phyloP scores from a whole-genome alignment of 2,113 vertebrate genomes.

The Anser brachyrhynchus region DNA sequence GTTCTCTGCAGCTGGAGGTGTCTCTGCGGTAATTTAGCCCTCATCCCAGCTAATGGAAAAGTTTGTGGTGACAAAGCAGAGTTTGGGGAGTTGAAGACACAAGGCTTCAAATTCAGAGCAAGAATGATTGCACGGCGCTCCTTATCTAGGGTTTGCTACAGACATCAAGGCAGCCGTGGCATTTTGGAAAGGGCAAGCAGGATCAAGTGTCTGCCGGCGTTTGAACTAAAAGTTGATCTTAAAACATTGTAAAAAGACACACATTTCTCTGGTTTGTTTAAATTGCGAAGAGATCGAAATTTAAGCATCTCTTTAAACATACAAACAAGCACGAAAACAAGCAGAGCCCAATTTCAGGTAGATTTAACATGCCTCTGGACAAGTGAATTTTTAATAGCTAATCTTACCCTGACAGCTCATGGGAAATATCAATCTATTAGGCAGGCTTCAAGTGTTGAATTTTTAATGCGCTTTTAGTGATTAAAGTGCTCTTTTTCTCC shows the following conservation, averaged over 20 bases:
- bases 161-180: accelerated
- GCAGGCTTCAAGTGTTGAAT: constrained; percentile 60
- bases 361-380: constrained; percentile 48
- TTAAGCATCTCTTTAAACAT: neutral
- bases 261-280: neutral
- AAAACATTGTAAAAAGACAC: neutral
- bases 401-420: constrained; percentile 48
- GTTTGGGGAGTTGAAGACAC: neutral
- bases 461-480: constrained; percentile 64
- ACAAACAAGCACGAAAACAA: constrained; percentile 22
- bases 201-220: neutral
- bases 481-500: constrained; percentile 53
- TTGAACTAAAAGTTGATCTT: neutral
- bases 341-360: constrained; percentile 30
- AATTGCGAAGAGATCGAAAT: neutral
- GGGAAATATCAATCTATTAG: constrained; percentile 70
- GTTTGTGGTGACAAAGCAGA: neutral
- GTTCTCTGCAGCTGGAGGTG: neutral
- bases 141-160: neutral
- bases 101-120: neutral
- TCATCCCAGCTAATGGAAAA: neutral
- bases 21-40: neutral
- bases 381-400: constrained; percentile 65
- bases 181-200: neutral
- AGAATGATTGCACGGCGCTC: accelerated